phyloP scores from a whole-genome alignment of 2,797 vertebrate species.

The Cirrhinus molitorella region DNA sequence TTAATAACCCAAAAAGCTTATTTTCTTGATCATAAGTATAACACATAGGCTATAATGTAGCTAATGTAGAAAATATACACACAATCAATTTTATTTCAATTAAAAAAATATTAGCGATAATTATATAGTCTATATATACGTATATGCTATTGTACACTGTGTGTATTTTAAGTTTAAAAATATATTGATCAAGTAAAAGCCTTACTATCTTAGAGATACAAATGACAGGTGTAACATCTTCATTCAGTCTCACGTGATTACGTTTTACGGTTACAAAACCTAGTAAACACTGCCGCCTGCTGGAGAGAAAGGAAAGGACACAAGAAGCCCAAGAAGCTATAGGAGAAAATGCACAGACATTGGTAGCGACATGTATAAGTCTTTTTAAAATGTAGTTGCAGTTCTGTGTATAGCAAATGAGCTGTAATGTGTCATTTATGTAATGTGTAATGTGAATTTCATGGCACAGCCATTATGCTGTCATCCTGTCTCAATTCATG shows the following conservation, averaged over 20 bases:
- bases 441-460: too few relatives aligned
- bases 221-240: neutral
- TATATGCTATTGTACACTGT: too few relatives aligned
- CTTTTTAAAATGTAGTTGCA: neutral
- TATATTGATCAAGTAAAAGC: too few relatives aligned
- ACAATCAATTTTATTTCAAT: neutral
- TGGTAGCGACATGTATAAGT: neutral
- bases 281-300: slow-evolving; percentile 51
- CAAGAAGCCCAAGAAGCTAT: neutral
- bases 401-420: neutral
- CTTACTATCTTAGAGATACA: too few relatives aligned
- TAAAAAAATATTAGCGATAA: too few relatives aligned
- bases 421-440: neutral
- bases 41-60: neutral
- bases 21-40: neutral
- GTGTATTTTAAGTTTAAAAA: too few relatives aligned
- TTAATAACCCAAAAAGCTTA: neutral
- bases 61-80: neutral
- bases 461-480: neutral
- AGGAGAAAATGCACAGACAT: neutral
- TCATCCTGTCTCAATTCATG: neutral
- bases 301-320: slow-evolving; percentile 26
- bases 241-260: neutral
- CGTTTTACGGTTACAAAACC: neutral
- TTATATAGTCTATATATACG: too few relatives aligned